Percentiles rank a stretch among this genome's conserved stretches.
Evolutionary conservation across 2,888 invertebrate species (phyloP).

Genomic region (Branchipolynoe longqiensis): DNA sequence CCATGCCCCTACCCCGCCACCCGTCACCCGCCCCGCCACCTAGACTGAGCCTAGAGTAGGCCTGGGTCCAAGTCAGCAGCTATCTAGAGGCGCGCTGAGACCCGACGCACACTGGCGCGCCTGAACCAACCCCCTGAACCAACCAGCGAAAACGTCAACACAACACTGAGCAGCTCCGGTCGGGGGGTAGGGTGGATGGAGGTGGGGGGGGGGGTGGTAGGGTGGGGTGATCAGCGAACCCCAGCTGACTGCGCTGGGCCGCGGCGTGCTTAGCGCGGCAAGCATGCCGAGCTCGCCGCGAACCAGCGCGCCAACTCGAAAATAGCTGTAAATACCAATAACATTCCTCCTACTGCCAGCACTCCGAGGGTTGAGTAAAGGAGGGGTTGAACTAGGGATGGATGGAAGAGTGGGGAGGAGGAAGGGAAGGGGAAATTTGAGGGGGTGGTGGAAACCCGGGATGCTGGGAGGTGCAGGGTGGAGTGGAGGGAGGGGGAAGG

Average conservation of each 20-base stretch:
- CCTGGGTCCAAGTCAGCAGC: not conserved
- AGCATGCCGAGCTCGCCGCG: not conserved
- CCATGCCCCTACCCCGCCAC: not conserved
- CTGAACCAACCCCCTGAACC: too few relatives aligned
- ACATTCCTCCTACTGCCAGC: not conserved
- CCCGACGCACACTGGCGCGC: too few relatives aligned
- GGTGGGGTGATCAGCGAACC: not conserved
- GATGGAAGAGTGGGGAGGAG: not conserved
- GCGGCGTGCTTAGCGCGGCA: not conserved
- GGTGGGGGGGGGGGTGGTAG: too few relatives aligned
- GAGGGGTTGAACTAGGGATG: too few relatives aligned
- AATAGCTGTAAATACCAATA: constrained; percentile 36
- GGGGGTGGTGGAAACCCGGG: not conserved
- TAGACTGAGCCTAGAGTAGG: not conserved
- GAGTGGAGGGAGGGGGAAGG: not conserved
- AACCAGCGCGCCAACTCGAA: not conserved
- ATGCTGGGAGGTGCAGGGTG: not conserved
- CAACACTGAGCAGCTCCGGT: too few relatives aligned
- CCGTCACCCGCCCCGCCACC: not conserved
- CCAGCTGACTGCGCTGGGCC: not conserved
- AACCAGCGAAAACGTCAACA: not conserved
- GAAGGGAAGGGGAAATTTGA: not conserved
- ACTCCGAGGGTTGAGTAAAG: not conserved
- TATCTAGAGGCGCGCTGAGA: not conserved
- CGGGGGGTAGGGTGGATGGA: too few relatives aligned